These are phyloP conservation scores for Diachasmimorpha longicaudata DNA, from an alignment of 1,140 invertebrate genomes.

Conservation along the genomic window DNA sequence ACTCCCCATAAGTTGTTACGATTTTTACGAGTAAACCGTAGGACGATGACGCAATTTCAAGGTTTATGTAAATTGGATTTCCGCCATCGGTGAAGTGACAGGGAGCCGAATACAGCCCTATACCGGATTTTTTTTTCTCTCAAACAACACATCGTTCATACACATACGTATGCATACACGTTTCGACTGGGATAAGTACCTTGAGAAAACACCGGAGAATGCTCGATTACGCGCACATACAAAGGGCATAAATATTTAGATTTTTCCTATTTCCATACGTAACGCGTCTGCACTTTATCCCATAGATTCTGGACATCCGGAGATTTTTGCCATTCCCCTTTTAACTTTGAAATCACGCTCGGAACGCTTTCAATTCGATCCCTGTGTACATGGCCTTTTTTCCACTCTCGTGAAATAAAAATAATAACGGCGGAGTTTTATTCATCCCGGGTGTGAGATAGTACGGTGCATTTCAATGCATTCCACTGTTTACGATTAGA, in stretches of 20 bases:
- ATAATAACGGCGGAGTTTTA: not conserved
- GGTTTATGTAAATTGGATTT: not conserved
- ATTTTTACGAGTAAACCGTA: not conserved
- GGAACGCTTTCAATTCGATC: not conserved
- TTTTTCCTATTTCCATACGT: constrained; percentile 36
- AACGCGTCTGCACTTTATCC: constrained; percentile 24
- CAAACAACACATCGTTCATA: not conserved
- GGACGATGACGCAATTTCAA: not conserved
- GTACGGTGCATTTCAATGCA: not conserved
- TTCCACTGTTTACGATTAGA: not conserved
- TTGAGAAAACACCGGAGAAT: constrained; percentile 12
- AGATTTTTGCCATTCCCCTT: not conserved
- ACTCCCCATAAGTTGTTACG: not conserved
- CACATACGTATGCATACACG: not conserved
- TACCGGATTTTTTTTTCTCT: not conserved
- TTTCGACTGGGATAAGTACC: not conserved
- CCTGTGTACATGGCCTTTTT: not conserved
- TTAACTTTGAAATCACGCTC: constrained; percentile 4
- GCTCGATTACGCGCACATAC: constrained; percentile 19
- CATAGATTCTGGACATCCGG: not conserved
- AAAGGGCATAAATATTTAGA: constrained; percentile 43
- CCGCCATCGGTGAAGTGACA: not conserved
- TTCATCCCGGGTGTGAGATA: not conserved
- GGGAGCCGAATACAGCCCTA: not conserved
- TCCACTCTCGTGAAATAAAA: not conserved